Evolutionary conservation across 2,113 vertebrate species (phyloP), one percentile per base, ranked within the genome.

Genomic region (Gobiocypris rarus): DNA sequence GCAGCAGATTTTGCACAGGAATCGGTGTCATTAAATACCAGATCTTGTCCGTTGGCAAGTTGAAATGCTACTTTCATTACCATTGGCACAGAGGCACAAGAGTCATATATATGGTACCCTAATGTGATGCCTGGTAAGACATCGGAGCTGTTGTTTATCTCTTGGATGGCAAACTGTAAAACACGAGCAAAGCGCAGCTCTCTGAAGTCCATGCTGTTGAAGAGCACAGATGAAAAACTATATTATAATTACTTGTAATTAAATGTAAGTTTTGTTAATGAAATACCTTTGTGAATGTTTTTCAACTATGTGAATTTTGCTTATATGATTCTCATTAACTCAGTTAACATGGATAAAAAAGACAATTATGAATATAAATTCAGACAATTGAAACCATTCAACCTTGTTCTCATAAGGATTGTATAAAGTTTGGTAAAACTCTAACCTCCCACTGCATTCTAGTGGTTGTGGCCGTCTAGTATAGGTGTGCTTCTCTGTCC

Each of bases 131-230:
- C 89, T 0, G 94, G 92, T 26, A 95, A 89, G 22, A 95, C 87
- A 52, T 89, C 69, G 0, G 89, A 83, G 83, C 91, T 93, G 88
- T 93, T 93, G 89, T 94, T 95, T 10, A 95, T 94, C 85, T 94
- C 92, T 34, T 93, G 86, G 2, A 94, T 91, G 7, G 93, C 91
- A 17, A 94, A 94, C 11, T 91, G n/a, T 92, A 94, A 90, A 17
- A 92, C 82, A 0, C 87, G 91, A 8, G 89, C 89, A 34, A 92
- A 91, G 34, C 89, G 93, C 71, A 94, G 84, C 31, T 91, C 92
- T 45, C 89, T 90, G 1, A 86, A 54, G 15, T 90, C 82, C 43
- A 94, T 86, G 1, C 94, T 91, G 82, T 91, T 24, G 5, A 74
- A 82, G 69, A 84, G 67, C 85, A 5, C 71, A 75, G 86, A 61